Conservation (phyloP, 1,140 invertebrate genomes). For the Colletes gigas region DNA sequence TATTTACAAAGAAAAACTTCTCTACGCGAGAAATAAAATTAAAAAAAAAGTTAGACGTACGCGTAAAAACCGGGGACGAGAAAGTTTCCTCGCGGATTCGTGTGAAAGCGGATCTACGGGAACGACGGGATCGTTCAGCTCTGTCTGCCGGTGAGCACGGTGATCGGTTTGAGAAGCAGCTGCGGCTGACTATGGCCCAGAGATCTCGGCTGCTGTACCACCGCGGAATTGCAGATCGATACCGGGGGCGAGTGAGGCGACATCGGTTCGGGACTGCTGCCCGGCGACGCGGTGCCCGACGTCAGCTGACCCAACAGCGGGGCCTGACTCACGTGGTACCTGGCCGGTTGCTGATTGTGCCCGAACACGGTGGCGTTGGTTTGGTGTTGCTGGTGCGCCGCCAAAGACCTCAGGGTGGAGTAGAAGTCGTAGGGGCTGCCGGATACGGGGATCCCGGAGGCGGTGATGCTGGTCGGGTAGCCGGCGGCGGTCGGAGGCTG, state of each 20-base stretch:
- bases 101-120: not conserved
- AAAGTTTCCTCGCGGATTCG: not conserved
- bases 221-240: slow-evolving; percentile 69
- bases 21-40: too few relatives aligned
- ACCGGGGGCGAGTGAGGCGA: slow-evolving; percentile 72
- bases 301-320: slow-evolving; percentile 71
- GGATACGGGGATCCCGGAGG: slow-evolving; percentile 62
- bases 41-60: not conserved
- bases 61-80: not conserved
- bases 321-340: slow-evolving; percentile 71
- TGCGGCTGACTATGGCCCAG: slow-evolving; percentile 67
- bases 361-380: slow-evolving; percentile 66
- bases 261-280: slow-evolving; percentile 81
- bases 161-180: slow-evolving; percentile 76
- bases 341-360: slow-evolving; percentile 69
- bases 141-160: slow-evolving; percentile 77
- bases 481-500: slow-evolving; percentile 68
- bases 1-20: slow-evolving; percentile 2
- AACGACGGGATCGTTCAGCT: slow-evolving; percentile 66
- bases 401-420: slow-evolving; percentile 78
- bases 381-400: slow-evolving; percentile 74
- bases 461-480: slow-evolving; percentile 60
- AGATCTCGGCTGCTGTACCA: slow-evolving; percentile 59
- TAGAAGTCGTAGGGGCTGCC: slow-evolving; percentile 79
- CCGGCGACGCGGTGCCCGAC: slow-evolving; percentile 79